A percentile compares a stretch with the other conserved stretches of the same genome.
phyloP scores from a whole-genome alignment of 1,140 invertebrate genomes.

The Ips typographus region DNA sequence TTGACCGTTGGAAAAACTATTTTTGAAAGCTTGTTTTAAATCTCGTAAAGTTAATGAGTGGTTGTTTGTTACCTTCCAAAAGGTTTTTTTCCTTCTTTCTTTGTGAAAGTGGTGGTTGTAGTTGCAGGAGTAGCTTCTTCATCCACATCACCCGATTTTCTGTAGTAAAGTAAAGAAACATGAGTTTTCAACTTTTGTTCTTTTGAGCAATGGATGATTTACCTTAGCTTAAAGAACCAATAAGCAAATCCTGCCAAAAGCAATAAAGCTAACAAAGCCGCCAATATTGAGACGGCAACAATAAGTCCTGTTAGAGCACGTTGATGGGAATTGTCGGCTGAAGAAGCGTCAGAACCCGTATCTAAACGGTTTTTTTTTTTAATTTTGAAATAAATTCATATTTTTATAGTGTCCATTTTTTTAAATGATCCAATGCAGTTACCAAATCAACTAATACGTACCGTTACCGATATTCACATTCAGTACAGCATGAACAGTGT shows the following conservation, averaged over 20 bases:
- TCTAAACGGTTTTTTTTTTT: neutral
- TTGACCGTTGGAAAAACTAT: slow-evolving; percentile 1
- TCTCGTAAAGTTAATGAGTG: too few relatives aligned
- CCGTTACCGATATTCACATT: slow-evolving; percentile 11
- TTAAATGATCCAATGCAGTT: too few relatives aligned
- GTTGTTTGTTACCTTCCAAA: neutral
- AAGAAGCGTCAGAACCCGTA: too few relatives aligned
- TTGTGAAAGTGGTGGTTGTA: slow-evolving; percentile 10
- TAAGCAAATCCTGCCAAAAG: slow-evolving; percentile 40
- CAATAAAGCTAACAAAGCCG: slow-evolving; percentile 38
- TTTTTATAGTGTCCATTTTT: too few relatives aligned
- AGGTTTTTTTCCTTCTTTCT: slow-evolving; percentile 11
- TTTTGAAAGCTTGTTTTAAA: too few relatives aligned
- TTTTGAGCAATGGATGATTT: slow-evolving; percentile 1
- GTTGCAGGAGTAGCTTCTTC: neutral
- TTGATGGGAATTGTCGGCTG: neutral
- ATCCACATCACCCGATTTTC: neutral
- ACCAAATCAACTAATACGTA: neutral
- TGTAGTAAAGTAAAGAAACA: too few relatives aligned
- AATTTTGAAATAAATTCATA: too few relatives aligned
- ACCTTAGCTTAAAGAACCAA: slow-evolving; percentile 44
- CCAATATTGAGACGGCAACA: slow-evolving; percentile 44
- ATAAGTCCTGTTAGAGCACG: slow-evolving; percentile 39
- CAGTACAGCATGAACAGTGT: slow-evolving; percentile 21
- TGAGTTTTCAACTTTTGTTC: too few relatives aligned